Base-by-base conservation (phyloP, 1,140 invertebrate genomes). In the Microplitis mediator region DNA sequence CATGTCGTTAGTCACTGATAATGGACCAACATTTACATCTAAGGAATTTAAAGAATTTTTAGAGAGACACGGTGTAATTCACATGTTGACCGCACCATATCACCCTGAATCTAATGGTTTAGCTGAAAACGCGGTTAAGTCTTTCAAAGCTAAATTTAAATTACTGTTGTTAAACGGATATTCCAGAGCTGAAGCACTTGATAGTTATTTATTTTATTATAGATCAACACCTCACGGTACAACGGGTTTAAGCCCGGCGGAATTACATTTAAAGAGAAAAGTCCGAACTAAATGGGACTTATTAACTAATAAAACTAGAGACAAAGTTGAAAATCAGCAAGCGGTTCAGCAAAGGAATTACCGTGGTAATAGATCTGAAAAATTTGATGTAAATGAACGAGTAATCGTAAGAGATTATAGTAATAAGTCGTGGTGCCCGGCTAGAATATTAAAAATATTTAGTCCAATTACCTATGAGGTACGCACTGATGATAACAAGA, bases 51-150 rank as follows among this genome's bases (percentile, higher is more conserved):
- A 69, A 50, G 51, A 62, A 60, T 80, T 78, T 72, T 64, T 74
- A 14, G 36, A 54, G 16, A 58, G 50, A 16, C 64, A 74, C 51
- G 66, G 68, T 4, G 68, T 79, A n/a, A 62, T 52, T 52, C 77
- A 79, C 23, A 67, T 75, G 45, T 36, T 56, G 23, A 75, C 78
- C 61, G 50, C 77, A 14, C 77, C 72, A 71, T 76, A 81, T 75
- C n/a, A n/a, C n/a, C 80, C 23, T 23, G 78, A 74, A 3, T 79
- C 78, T 3, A 85, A 84, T 74, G 79, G 79, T 31, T 75, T 75
- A 34, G 79, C 79, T 11, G 79, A 83, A 75, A 80, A 86, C 61
- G 75, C 80, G 0, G 85, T 87, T 0, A 81, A 82, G 77, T 81
- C 72, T 3, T 75, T 87, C 39, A 87, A 87, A 74, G 80, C 78